These are phyloP conservation scores for Lithophane semibrunnea DNA, from an alignment of 2,888 invertebrate species.

Conservation along the genomic window DNA sequence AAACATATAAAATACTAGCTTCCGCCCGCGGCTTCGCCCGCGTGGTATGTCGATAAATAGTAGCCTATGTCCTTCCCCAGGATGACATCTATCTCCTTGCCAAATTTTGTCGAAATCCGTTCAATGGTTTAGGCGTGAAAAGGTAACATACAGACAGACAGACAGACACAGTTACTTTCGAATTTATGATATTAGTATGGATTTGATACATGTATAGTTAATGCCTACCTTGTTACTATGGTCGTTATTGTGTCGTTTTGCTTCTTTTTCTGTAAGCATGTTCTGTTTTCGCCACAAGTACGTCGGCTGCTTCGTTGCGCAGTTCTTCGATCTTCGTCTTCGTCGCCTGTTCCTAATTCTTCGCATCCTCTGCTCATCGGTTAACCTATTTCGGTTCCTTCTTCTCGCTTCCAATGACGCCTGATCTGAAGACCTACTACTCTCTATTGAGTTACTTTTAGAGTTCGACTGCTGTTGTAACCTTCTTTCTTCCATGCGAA, in stretches of 20 bases:
- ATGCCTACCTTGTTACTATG: conserved; percentile 64
- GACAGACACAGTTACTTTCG: no score
- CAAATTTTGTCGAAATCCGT: no score
- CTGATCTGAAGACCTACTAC: conserved; percentile 78
- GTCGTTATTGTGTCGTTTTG: conserved; percentile 66
- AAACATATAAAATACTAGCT: not conserved
- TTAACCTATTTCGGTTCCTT: conserved; percentile 73
- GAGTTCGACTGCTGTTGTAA: conserved; percentile 71
- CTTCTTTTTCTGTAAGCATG: conserved; percentile 65
- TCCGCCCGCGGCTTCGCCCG: no score
- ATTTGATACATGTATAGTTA: not conserved
- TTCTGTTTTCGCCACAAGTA: conserved; percentile 83
- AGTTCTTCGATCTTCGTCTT: conserved; percentile 84
- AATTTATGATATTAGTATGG: no score
- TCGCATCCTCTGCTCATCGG: conserved; percentile 73
- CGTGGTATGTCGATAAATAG: no score
- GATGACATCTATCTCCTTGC: no score
- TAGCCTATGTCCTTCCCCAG: no score
- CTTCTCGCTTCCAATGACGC: conserved; percentile 67
- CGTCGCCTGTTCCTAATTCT: conserved; percentile 81
- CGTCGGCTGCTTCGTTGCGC: conserved; percentile 87
- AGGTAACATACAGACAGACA: no score
- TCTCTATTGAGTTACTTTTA: conserved; percentile 79
- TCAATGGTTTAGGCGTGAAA: no score
- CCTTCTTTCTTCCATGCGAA: conserved; percentile 82